A percentile compares a stretch with the other conserved stretches of the same genome.
These are phyloP conservation scores for Lepilemur septentrionalis DNA, from an alignment of 2,797 vertebrate genomes.

Conservation along the genomic window DNA sequence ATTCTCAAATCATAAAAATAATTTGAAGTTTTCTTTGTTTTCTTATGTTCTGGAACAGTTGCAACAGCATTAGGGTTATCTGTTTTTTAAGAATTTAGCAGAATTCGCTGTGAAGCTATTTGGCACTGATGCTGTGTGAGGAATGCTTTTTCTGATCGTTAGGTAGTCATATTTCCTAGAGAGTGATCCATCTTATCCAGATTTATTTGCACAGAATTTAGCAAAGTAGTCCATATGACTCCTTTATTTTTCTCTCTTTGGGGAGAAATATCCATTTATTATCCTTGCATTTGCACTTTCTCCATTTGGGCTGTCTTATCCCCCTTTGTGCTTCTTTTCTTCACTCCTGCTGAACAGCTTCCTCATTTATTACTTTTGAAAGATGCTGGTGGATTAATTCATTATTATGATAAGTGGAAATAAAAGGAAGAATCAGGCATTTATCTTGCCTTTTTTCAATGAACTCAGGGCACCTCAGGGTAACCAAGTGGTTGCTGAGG, in stretches of 20 bases:
- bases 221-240: background rate
- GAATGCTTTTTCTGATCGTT: background rate
- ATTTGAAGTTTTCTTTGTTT: background rate
- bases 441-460: conserved; percentile 7
- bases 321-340: background rate
- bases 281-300: background rate
- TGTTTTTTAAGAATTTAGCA: background rate
- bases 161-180: background rate
- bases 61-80: background rate
- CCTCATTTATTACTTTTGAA: conserved; percentile 30
- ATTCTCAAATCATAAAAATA: background rate
- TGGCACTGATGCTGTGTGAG: background rate
- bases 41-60: background rate
- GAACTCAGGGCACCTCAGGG: background rate
- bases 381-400: background rate
- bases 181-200: background rate
- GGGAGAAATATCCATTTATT: background rate
- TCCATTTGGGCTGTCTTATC: background rate
- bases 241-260: background rate
- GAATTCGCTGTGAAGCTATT: background rate
- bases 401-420: background rate
- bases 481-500: background rate
- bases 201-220: conserved; percentile 1
- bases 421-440: background rate
- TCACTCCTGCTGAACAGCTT: background rate